Percentiles rank a stretch among this genome's conserved stretches.
These are phyloP conservation scores for Notechis scutatus DNA, from an alignment of 2,113 vertebrate species.

Conservation along the genomic window DNA sequence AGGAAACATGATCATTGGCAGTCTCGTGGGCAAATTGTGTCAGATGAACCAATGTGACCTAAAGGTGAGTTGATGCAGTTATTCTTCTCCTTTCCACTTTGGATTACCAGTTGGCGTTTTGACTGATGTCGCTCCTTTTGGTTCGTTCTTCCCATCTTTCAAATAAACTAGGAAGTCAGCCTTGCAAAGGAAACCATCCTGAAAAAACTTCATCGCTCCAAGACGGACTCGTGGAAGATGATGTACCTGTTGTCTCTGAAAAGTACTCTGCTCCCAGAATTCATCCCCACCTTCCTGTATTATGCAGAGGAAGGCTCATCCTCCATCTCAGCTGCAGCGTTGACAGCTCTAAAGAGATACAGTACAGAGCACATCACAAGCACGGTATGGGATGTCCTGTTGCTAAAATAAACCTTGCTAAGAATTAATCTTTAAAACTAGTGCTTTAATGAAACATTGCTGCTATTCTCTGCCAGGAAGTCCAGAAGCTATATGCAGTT, in stretches of 20 bases:
- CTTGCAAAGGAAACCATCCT: conserved; percentile 42
- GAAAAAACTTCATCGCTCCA: conserved; percentile 21
- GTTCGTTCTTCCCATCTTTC: neutral
- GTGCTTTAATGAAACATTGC: neutral
- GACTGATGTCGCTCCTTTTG: neutral
- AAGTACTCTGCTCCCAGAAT: conserved; percentile 42
- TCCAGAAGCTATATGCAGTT: neutral
- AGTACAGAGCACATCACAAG: neutral
- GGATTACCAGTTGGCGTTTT: neutral
- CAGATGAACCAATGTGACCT: conserved; percentile 55
- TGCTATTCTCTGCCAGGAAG: fast-evolving
- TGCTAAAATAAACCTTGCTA: neutral
- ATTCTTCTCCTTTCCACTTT: neutral
- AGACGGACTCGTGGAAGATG: conserved; percentile 23
- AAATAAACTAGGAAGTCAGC: conserved; percentile 52
- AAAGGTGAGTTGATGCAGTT: conserved; percentile 49
- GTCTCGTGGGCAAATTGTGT: conserved; percentile 64
- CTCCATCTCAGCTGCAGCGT: fast-evolving
- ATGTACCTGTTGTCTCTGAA: conserved; percentile 60
- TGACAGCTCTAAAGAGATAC: conserved; percentile 54
- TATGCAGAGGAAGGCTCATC: conserved; percentile 38
- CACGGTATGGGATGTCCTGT: conserved; percentile 32
- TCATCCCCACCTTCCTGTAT: conserved; percentile 57
- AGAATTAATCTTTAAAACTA: neutral
- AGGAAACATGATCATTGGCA: conserved; percentile 43